phyloP scores from a whole-genome alignment of 2,888 invertebrate species.

The Dynastes hyllus region DNA sequence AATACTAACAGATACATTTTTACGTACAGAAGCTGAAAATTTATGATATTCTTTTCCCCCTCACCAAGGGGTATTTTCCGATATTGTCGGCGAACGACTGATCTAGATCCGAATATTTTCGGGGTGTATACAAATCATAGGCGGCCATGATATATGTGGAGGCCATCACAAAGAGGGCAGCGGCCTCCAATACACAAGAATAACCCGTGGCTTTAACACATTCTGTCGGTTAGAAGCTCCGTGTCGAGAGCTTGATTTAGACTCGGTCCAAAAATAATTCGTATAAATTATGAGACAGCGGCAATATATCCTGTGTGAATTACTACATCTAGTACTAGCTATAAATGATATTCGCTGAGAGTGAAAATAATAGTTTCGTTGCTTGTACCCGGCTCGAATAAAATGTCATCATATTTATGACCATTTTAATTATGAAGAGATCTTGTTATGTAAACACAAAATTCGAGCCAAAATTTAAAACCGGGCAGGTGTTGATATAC shows the following conservation, averaged over 20 bases:
- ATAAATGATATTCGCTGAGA: conserved; percentile 46
- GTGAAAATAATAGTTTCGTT: conserved; percentile 45
- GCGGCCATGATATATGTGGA: conserved; percentile 69
- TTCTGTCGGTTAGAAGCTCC: conserved; percentile 60
- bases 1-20: not conserved
- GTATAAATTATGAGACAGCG: conserved; percentile 47
- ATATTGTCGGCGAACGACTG: conserved; percentile 37
- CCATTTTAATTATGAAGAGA: conserved; percentile 42
- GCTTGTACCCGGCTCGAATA: conserved; percentile 33
- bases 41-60: conserved; percentile 9
- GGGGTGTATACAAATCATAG: conserved; percentile 56
- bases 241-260: conserved; percentile 55
- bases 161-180: conserved; percentile 71
- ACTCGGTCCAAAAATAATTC: conserved; percentile 50
- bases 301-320: conserved; percentile 40
- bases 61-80: conserved; percentile 23
- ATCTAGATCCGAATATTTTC: conserved; percentile 49
- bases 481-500: conserved; percentile 10
- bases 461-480: conserved; percentile 22
- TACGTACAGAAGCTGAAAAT: conserved; percentile 5
- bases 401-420: conserved; percentile 36
- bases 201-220: conserved; percentile 66
- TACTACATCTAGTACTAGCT: conserved; percentile 44
- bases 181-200: conserved; percentile 66
- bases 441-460: conserved; percentile 37